These are phyloP conservation scores for Tetanocera ferruginea DNA, from an alignment of 2,888 invertebrate genomes.

Conservation along the genomic window DNA sequence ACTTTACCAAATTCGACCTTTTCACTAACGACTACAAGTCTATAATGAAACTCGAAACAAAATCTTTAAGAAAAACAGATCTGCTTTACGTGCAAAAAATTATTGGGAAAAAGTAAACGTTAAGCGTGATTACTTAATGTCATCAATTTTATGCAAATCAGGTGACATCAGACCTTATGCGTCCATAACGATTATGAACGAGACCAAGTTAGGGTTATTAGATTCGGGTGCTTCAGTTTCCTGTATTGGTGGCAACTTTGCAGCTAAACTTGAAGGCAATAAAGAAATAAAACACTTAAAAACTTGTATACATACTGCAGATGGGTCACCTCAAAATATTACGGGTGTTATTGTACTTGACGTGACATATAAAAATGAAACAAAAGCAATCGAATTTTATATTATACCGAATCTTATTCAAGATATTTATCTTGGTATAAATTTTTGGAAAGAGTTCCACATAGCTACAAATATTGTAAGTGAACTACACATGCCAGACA, in stretches of 20 bases:
- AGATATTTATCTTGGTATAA: neutral
- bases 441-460: slow-evolving; percentile 6
- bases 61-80: neutral
- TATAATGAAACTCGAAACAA: neutral
- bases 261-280: neutral
- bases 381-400: neutral
- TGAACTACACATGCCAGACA: too few species aligned
- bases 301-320: neutral
- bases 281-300: neutral
- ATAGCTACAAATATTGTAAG: neutral
- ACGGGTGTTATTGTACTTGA: neutral
- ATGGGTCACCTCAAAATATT: neutral
- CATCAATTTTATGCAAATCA: neutral
- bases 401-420: neutral
- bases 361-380: neutral
- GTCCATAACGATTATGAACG: neutral
- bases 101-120: neutral
- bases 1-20: neutral
- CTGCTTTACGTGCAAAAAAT: neutral
- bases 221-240: slow-evolving; percentile 6
- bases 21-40: neutral
- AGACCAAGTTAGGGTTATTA: neutral
- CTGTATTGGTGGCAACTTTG: neutral
- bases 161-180: slow-evolving; percentile 15
- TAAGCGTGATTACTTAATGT: neutral